Evolutionary conservation across 2,888 invertebrate genomes (phyloP).

Genomic region (Agriotes lineatus): DNA sequence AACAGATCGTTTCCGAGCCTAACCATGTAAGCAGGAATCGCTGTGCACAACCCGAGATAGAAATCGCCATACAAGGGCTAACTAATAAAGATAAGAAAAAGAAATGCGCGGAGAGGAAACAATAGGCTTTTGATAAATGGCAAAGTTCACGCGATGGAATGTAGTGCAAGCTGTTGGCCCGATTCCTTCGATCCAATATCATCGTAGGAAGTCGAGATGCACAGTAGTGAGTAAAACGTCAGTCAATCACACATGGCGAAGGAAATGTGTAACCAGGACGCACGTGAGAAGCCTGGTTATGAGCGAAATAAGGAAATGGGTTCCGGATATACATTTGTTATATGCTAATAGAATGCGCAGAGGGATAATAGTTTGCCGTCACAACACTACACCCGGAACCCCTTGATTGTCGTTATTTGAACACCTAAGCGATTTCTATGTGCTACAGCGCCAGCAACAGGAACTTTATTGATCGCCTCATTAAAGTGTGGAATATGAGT

Average conservation of each 20-base stretch:
- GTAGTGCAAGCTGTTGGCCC: constrained; percentile 26
- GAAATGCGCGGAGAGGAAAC: constrained; percentile 27
- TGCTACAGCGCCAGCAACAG: neutral
- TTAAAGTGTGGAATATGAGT: neutral
- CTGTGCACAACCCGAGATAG: neutral
- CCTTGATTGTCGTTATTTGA: constrained; percentile 17
- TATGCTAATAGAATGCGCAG: constrained; percentile 36
- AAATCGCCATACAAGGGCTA: constrained; percentile 10
- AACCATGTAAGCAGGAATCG: neutral
- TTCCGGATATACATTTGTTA: constrained; percentile 40
- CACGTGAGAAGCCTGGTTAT: constrained; percentile 43
- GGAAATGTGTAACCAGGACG: constrained; percentile 39
- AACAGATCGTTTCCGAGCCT: neutral
- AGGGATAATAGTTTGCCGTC: constrained; percentile 30
- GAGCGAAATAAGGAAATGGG: constrained; percentile 44
- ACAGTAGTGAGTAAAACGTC: constrained; percentile 34
- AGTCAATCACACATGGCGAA: constrained; percentile 35
- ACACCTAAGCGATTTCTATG: neutral
- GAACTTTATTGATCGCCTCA: constrained; percentile 2
- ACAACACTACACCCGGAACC: constrained; percentile 22
- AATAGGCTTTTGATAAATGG: constrained; percentile 32
- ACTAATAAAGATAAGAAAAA: constrained; percentile 27
- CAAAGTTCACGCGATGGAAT: constrained; percentile 28
- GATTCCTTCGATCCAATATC: constrained; percentile 24
- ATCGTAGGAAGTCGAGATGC: constrained; percentile 11